These are phyloP conservation scores for Eristalis tenax DNA, from an alignment of 2,888 invertebrate genomes.

Conservation along the genomic window DNA sequence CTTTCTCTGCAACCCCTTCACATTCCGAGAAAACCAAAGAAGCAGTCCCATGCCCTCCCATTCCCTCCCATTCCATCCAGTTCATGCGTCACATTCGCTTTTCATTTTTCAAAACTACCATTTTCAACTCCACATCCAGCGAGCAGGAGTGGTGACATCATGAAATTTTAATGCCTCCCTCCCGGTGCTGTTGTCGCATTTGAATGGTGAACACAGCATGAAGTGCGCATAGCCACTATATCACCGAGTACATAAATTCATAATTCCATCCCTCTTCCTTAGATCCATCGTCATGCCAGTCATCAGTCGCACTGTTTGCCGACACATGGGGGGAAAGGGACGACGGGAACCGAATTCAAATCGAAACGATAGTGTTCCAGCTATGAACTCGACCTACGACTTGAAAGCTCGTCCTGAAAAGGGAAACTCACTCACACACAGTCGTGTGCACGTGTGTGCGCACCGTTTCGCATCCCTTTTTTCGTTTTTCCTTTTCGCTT, in stretches of 20 bases:
- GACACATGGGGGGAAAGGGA: background rate
- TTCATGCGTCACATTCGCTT: background rate
- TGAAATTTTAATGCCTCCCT: conserved; percentile 58
- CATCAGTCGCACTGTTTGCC: background rate
- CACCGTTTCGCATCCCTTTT: background rate
- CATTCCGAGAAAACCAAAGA: background rate
- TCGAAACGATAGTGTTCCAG: conserved; percentile 32
- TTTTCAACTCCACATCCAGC: background rate
- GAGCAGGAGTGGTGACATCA: conserved; percentile 29
- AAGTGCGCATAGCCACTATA: conserved; percentile 69
- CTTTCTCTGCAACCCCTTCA: background rate
- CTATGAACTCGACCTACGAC: conserved; percentile 64
- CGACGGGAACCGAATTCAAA: conserved; percentile 36
- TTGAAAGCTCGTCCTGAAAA: conserved; percentile 53
- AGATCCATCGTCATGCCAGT: background rate
- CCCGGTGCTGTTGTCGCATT: conserved; percentile 15
- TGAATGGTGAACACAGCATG: conserved; percentile 56
- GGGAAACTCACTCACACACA: conserved; percentile 45
- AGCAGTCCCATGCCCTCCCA: background rate
- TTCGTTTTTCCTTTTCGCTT: background rate
- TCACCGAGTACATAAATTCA: conserved; percentile 67
- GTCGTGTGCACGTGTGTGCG: background rate
- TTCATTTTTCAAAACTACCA: background rate
- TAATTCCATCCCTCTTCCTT: conserved; percentile 48
- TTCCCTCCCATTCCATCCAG: too few species aligned